These are phyloP conservation scores for Ascaphus truei DNA, from an alignment of 2,113 vertebrate species.

Conservation along the genomic window DNA sequence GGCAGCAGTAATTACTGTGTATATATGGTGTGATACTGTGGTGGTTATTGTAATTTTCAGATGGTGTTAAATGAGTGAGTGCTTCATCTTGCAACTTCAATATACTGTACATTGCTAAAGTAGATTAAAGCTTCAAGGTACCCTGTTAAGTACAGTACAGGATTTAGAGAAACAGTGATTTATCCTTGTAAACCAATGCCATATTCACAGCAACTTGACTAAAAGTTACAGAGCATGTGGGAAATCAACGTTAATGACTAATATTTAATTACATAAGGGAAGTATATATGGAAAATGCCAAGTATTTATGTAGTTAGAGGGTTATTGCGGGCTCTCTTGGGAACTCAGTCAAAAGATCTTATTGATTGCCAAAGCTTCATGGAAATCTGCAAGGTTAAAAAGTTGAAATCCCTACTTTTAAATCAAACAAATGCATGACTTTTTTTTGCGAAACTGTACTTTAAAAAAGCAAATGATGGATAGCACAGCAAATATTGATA, in stretches of 20 bases:
- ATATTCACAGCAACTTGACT: not conserved
- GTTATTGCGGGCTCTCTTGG: not conserved
- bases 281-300: not conserved
- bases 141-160: not conserved
- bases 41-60: too few relatives aligned
- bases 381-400: not conserved
- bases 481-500: not conserved
- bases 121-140: too few relatives aligned
- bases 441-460: not conserved
- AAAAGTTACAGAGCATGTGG: constrained; percentile 3
- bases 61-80: too few relatives aligned
- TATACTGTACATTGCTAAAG: too few relatives aligned
- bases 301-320: not conserved
- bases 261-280: not conserved
- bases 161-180: not conserved
- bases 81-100: too few relatives aligned
- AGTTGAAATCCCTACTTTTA: not conserved
- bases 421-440: not conserved
- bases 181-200: not conserved
- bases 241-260: constrained; percentile 3
- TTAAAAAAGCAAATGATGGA: not conserved
- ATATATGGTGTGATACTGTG: too few relatives aligned
- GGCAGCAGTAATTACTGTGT: too few relatives aligned
- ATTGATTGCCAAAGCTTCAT: not conserved
- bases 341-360: not conserved